Evolutionary conservation across 2,888 invertebrate species (phyloP), one percentile per base, ranked within the genome.

Genomic region (Keiferia lycopersicella): DNA sequence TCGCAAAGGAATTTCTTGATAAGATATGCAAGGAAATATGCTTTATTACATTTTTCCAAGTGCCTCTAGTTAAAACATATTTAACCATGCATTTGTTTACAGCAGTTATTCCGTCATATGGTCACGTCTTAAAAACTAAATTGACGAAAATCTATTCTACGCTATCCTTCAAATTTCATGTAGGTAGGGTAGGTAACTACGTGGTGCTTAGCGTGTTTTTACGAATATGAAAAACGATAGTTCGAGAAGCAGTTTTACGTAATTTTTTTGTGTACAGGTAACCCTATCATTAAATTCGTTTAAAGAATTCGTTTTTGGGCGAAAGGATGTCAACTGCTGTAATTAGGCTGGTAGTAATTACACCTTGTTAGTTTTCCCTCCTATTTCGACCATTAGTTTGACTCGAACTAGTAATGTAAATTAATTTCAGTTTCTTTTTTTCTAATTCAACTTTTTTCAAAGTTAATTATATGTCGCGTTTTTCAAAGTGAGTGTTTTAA

Each of bases 1-100:
- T 76, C 73, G 72, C 77, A 67, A 71, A 72, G 84, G 86, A 87
- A 91, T 90, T 86, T 80, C 86, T 81, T 82, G 82, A 84, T 85
- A 87, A 88, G 89, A 88, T 90, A 89, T 88, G 89, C 91, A 88
- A 86, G 84, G 81, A 87, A 88, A 86, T 87, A 88, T 88, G 81
- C 86, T 83, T 89, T 89, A 91, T 91, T 90, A 91, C 87, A 89
- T 90, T 88, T 83, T 84, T 86, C 83, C 79, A 81, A 84, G 78
- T 79, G 75, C 78, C 76, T 71, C 60, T 77, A 73, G 22, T 11
- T 22, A 11, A 14, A 53, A 53, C n/a, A 16, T 53, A n/a, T 8
- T 74, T 51, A 56, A 48, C 18, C 16, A 18, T 18, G 48, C 18
- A 18, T 53, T 22, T 12, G 26, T 22, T 22, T 22, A 12, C 26